Conservation (phyloP, 2,888 invertebrate genomes). For the Erebia palarica region DNA sequence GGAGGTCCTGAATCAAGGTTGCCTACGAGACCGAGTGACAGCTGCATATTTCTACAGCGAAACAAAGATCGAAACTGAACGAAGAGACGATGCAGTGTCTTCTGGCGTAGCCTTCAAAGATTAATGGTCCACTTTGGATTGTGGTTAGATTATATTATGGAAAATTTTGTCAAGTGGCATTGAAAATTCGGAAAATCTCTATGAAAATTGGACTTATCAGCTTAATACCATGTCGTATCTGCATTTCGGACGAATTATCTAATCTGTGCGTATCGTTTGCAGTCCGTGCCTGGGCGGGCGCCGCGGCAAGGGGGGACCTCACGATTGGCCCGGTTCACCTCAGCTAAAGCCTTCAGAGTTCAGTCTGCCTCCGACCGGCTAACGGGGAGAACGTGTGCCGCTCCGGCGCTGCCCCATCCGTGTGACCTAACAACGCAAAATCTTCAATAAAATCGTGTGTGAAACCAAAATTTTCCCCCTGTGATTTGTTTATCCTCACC, state of each 20-base stretch:
- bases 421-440: conserved; percentile 64
- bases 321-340: conserved; percentile 60
- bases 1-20: no score
- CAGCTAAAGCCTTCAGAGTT: conserved; percentile 67
- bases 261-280: conserved; percentile 45
- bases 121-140: not conserved
- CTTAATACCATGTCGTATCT: conserved; percentile 33
- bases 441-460: conserved; percentile 66
- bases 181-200: not conserved
- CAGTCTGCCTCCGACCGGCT: conserved; percentile 62
- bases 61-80: no score
- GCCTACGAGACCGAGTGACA: no score
- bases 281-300: conserved; percentile 68
- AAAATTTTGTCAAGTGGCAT: not conserved
- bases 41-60: no score
- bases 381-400: conserved; percentile 49
- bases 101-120: no score
- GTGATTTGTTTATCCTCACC: conserved; percentile 50
- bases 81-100: no score
- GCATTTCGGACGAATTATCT: conserved; percentile 38
- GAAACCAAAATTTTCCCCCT: conserved; percentile 41
- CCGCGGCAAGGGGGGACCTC: conserved; percentile 49
- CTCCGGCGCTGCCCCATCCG: conserved; percentile 48
- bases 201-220: conserved; percentile 18
- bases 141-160: not conserved